phyloP scores from a whole-genome alignment of 2,888 invertebrate genomes.

The Tiliacea aurago region DNA sequence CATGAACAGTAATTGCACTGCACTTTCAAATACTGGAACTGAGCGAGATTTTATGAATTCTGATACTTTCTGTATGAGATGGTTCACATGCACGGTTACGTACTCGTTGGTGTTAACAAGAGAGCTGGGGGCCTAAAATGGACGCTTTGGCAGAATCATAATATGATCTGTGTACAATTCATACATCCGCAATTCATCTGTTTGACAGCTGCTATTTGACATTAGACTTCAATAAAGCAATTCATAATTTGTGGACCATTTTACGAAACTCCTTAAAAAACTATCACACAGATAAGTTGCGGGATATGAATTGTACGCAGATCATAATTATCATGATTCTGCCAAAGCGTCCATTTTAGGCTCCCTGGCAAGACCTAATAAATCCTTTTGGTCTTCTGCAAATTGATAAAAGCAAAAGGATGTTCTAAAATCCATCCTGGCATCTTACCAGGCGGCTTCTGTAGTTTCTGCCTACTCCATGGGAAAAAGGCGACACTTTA shows the following conservation, averaged over 20 bases:
- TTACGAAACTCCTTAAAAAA: too few species aligned
- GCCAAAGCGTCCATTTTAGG: too few species aligned
- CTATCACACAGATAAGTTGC: too few species aligned
- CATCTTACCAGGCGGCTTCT: neutral
- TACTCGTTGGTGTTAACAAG: neutral
- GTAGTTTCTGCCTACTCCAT: neutral
- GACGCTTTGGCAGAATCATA: too few species aligned
- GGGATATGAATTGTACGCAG: too few species aligned
- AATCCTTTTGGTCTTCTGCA: neutral
- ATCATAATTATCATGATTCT: too few species aligned
- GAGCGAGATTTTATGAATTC: slow-evolving; percentile 7
- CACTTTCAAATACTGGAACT: slow-evolving; percentile 37
- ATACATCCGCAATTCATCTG: too few species aligned
- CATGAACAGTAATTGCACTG: slow-evolving; percentile 31
- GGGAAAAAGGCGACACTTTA: neutral
- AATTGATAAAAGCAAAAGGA: neutral
- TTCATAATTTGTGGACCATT: too few species aligned
- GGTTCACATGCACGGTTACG: neutral
- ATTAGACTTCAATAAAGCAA: too few species aligned
- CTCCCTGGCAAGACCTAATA: neutral
- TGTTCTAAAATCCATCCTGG: neutral
- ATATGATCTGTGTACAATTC: too few species aligned
- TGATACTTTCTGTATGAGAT: slow-evolving; percentile 3
- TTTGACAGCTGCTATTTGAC: too few species aligned
- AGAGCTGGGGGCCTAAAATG: too few species aligned